phyloP scores from a whole-genome alignment of 92 coral and sea anemone genomes.

The Actinostola sp. region DNA sequence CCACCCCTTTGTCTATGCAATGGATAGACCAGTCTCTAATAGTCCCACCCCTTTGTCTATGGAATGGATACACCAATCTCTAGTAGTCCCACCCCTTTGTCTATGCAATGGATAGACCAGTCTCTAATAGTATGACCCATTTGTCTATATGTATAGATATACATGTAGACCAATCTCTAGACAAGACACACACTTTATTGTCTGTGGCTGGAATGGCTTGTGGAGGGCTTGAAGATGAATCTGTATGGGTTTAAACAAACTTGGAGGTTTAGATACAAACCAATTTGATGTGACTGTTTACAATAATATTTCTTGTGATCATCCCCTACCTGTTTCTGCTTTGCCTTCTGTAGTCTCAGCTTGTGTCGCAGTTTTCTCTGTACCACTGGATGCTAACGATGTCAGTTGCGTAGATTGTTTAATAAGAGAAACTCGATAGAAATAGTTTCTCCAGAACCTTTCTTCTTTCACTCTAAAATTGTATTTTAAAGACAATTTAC shows the following conservation, averaged over 20 bases:
- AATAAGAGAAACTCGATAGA: constrained; percentile 93
- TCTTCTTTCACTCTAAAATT: constrained; percentile 78
- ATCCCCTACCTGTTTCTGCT: constrained; percentile 31
- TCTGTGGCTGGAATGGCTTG: constrained; percentile 10
- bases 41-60: too few species aligned
- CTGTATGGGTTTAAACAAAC: not conserved
- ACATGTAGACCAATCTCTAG: too few species aligned
- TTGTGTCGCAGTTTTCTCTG: constrained; percentile 27
- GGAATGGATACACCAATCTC: too few species aligned
- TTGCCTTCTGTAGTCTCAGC: constrained; percentile 49
- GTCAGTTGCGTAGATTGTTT: constrained; percentile 97
- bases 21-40: too few species aligned
- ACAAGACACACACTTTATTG: not conserved
- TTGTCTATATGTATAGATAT: too few species aligned
- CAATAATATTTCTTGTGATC: not conserved
- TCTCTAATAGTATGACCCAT: too few species aligned
- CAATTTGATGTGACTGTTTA: too few species aligned
- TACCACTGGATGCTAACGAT: constrained; percentile 71
- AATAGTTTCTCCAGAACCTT: constrained; percentile 97
- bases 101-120: too few species aligned
- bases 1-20: too few species aligned
- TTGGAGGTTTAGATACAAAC: too few species aligned
- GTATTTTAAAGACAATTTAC: not conserved
- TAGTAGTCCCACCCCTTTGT: too few species aligned
- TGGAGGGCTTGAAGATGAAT: constrained; percentile 18